A percentile compares a stretch with the other conserved stretches of the same genome.
These are phyloP conservation scores for Hozukius guyotensis DNA, from an alignment of 2,797 vertebrate genomes.

Conservation along the genomic window DNA sequence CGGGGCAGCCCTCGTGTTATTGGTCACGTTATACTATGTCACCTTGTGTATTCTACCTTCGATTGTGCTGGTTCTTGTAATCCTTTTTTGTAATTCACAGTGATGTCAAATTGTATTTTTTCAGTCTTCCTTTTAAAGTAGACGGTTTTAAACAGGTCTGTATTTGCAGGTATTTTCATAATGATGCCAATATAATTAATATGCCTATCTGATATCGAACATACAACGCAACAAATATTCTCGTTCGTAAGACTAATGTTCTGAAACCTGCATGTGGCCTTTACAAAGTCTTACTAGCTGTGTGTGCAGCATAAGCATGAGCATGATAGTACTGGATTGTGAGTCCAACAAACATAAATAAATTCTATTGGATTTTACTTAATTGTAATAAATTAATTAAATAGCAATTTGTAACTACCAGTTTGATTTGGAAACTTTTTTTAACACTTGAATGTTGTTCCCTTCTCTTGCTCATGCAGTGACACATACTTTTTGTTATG, in stretches of 20 bases:
- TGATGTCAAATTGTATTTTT: slow-evolving; percentile 67
- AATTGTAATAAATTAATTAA: slow-evolving; percentile 48
- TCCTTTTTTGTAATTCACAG: slow-evolving; percentile 41
- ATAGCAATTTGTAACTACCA: slow-evolving; percentile 44
- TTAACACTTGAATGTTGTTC: slow-evolving; percentile 49
- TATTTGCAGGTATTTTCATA: slow-evolving; percentile 71
- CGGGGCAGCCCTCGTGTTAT: slow-evolving; percentile 33
- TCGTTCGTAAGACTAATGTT: slow-evolving; percentile 51
- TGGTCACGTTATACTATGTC: slow-evolving; percentile 15
- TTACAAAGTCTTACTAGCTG: slow-evolving; percentile 72
- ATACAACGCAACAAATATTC: slow-evolving; percentile 32
- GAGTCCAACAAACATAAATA: slow-evolving; percentile 49
- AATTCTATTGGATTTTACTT: slow-evolving; percentile 52
- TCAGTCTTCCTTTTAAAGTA: slow-evolving; percentile 64
- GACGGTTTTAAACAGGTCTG: slow-evolving; percentile 53
- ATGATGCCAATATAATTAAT: slow-evolving; percentile 52
- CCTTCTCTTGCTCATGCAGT: slow-evolving; percentile 38
- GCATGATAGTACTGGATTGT: slow-evolving; percentile 71
- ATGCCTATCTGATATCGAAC: slow-evolving; percentile 51
- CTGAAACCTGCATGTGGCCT: slow-evolving; percentile 80
- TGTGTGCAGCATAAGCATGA: slow-evolving; percentile 73
- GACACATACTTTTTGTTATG: slow-evolving; percentile 44
- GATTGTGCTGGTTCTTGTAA: slow-evolving; percentile 50
- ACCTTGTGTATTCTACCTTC: slow-evolving; percentile 43
- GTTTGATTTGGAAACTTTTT: slow-evolving; percentile 41